These are phyloP conservation scores for Hypothenemus hampei DNA, from an alignment of 1,140 invertebrate species.

Conservation along the genomic window DNA sequence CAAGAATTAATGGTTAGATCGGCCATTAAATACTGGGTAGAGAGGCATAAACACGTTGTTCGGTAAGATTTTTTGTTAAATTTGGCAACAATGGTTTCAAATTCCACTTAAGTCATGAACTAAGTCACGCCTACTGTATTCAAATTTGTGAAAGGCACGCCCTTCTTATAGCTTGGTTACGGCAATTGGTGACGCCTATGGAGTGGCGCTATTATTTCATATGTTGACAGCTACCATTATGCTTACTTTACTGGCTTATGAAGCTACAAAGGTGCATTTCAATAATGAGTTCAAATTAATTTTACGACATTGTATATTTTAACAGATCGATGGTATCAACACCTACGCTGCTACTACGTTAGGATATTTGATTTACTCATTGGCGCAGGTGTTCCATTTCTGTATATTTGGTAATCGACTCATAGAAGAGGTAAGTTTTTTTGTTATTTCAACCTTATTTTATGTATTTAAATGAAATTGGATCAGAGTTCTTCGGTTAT, in stretches of 20 bases:
- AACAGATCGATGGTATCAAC: slow-evolving; percentile 65
- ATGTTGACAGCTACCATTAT: slow-evolving; percentile 80
- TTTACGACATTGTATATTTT: slow-evolving; percentile 1
- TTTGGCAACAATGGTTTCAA: no score
- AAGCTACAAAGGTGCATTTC: slow-evolving; percentile 69
- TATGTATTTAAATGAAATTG: no score
- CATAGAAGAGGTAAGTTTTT: slow-evolving; percentile 69
- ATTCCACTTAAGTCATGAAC: no score
- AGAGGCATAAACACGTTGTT: slow-evolving; percentile 78
- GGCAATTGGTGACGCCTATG: slow-evolving; percentile 74
- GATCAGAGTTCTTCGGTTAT: slow-evolving; percentile 81
- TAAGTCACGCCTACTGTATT: no score
- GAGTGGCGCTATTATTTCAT: slow-evolving; percentile 70
- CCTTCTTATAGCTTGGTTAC: slow-evolving; percentile 64
- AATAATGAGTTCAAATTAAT: neutral
- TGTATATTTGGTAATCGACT: slow-evolving; percentile 79
- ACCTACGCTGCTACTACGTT: slow-evolving; percentile 70
- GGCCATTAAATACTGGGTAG: slow-evolving; percentile 84
- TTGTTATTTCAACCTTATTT: no score
- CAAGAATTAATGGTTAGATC: slow-evolving; percentile 76
- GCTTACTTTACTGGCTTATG: slow-evolving; percentile 73
- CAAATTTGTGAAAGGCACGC: no score
- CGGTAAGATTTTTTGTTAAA: no score
- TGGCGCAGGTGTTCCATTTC: slow-evolving; percentile 78
- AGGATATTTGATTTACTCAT: slow-evolving; percentile 71